Base-by-base conservation (phyloP, 2,113 vertebrate genomes). In the Ageneiosus marmoratus region DNA sequence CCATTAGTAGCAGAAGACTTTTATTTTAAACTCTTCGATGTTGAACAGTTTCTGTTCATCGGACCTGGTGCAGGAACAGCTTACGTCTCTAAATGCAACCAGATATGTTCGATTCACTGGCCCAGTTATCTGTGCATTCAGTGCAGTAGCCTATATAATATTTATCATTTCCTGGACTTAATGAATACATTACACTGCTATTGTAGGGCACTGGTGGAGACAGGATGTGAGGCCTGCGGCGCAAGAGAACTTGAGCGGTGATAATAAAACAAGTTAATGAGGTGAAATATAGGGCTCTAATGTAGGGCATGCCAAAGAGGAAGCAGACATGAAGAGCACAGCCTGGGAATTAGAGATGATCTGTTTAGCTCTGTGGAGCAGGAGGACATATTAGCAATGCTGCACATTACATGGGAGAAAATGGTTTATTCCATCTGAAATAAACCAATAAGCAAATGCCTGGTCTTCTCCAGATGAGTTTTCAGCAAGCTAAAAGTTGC, bases 251-350 rank as follows among this genome's bases (percentile, higher is more conserved):
- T 67, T 80, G 29, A 87, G 83, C 60, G 32, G 56, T 58, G 29
- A 69, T 72, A 56, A 74, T 82, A 79, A 84, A 74, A 82, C 56
- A 44, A 79, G 80, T 77, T 85, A 87, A 87, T 85, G 86, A 87
- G 86, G 83, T 87, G 80, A 87, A 85, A 82, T 87, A 53, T 83
- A 76, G 76, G 86, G 60, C 76, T 83, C 60, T 63, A 60, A 80
- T 79, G 65, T 79, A 82, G 83, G 83, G 34, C 80, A 55, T 44
- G 74, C 55, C 79, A 50, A 65, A 79, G 18, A 79, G 37, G 63
- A 84, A 77, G 51, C 56, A 82, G 79, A 73, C 48, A 37, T 11
- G 67, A 69, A 48, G 56, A 82, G 55, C 62, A 55, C 78, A 63
- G 65, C 48, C 76, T 82, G 83, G 41, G 58, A 84, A 84, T 84